Evolutionary conservation across 2,113 vertebrate genomes (phyloP).

Genomic region (Sus scrofa): DNA sequence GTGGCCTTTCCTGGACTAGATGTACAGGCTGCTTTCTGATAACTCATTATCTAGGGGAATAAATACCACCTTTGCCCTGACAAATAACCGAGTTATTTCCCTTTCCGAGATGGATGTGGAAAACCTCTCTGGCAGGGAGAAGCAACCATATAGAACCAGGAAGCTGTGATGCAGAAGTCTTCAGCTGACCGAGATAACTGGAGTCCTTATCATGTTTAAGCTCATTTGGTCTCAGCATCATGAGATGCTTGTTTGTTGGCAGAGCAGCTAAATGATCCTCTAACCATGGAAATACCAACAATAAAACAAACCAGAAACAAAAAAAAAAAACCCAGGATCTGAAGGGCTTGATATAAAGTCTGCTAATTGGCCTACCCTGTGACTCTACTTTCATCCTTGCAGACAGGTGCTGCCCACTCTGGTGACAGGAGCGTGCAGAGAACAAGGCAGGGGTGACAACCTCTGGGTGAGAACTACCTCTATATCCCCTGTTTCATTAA

Average conservation of each 20-base stretch:
- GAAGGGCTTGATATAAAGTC: background rate
- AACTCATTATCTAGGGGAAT: background rate
- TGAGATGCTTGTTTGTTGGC: background rate
- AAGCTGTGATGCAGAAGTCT: background rate
- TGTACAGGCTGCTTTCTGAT: background rate
- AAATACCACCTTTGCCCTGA: background rate
- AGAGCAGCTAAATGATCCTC: background rate
- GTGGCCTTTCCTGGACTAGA: background rate
- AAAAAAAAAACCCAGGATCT: background rate
- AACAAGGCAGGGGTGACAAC: too few species aligned
- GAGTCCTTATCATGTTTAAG: background rate
- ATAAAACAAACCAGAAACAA: background rate
- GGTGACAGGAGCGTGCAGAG: background rate
- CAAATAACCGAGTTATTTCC: background rate
- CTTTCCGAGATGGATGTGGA: background rate
- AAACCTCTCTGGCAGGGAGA: background rate
- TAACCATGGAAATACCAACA: background rate
- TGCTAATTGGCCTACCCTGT: background rate
- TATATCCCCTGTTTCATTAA: accelerated
- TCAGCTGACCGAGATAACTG: background rate
- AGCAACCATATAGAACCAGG: background rate
- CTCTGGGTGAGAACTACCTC: background rate
- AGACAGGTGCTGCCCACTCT: background rate
- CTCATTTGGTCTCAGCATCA: background rate
- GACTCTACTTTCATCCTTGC: background rate